phyloP scores from a whole-genome alignment of 2,113 vertebrate genomes.

The Gyps fulvus region DNA sequence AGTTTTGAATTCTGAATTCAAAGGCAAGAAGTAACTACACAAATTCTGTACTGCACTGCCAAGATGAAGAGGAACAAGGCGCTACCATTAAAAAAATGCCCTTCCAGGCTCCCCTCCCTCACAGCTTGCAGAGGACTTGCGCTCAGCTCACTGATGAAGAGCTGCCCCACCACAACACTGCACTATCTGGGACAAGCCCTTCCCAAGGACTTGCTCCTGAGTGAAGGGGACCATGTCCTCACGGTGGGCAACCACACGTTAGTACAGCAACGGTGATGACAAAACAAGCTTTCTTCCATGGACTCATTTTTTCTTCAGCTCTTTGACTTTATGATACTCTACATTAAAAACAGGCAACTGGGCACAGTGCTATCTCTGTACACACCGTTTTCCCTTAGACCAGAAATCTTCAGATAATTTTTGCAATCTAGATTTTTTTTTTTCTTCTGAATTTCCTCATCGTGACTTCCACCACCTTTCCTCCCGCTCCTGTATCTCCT shows the following conservation, averaged over 20 bases:
- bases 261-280: neutral
- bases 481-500: neutral
- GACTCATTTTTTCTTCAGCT: neutral
- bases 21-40: neutral
- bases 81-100: neutral
- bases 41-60: neutral
- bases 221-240: neutral
- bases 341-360: neutral
- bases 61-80: neutral
- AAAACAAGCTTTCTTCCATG: neutral
- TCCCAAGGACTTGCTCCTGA: neutral
- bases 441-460: neutral
- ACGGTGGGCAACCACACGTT: fast-evolving
- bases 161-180: neutral
- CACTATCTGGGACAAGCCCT: neutral
- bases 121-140: neutral
- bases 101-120: neutral
- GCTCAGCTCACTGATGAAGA: neutral
- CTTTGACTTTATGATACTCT: too few species aligned
- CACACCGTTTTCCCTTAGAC: neutral
- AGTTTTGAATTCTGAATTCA: neutral
- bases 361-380: neutral
- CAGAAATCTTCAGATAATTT: neutral
- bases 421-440: neutral
- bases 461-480: neutral